Evolutionary conservation across 2,888 invertebrate species (phyloP).

Genomic region (Xestia ashworthii): DNA sequence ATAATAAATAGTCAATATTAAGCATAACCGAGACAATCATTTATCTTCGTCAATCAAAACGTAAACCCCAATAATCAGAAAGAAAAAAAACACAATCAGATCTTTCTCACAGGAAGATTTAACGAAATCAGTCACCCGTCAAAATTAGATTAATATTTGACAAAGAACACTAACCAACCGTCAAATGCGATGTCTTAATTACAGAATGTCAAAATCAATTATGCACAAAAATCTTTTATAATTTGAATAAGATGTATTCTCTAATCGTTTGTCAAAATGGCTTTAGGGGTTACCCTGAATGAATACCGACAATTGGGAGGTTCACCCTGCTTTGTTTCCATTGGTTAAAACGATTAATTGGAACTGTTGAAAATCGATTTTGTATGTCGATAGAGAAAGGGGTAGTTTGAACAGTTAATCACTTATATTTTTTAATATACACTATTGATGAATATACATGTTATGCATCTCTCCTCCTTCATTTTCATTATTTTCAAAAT

Average conservation of each 20-base stretch:
- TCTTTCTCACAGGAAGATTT: conserved; percentile 77
- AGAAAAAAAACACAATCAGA: conserved; percentile 57
- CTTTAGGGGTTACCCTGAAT: conserved; percentile 66
- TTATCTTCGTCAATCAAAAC: conserved; percentile 61
- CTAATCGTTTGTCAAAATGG: conserved; percentile 80
- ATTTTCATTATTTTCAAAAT: too few species aligned
- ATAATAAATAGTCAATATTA: conserved; percentile 27
- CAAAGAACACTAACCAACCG: conserved; percentile 78
- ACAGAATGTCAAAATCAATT: conserved; percentile 85
- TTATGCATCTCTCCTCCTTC: too few species aligned
- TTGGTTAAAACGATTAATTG: conserved; percentile 66
- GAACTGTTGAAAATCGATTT: conserved; percentile 56
- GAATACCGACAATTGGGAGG: conserved; percentile 59
- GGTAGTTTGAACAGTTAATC: conserved; percentile 26
- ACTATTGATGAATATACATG: too few species aligned
- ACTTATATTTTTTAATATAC: conserved; percentile 22
- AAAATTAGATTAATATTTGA: conserved; percentile 80
- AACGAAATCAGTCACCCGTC: conserved; percentile 78
- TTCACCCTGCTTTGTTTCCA: conserved; percentile 65
- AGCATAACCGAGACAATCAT: conserved; percentile 51
- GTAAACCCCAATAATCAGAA: conserved; percentile 23
- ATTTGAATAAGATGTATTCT: conserved; percentile 86
- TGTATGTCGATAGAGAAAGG: conserved; percentile 47
- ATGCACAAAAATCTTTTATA: conserved; percentile 77
- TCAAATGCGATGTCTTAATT: conserved; percentile 71